Conservation (phyloP, 1,140 invertebrate genomes). For the Kradibia gibbosae region DNA sequence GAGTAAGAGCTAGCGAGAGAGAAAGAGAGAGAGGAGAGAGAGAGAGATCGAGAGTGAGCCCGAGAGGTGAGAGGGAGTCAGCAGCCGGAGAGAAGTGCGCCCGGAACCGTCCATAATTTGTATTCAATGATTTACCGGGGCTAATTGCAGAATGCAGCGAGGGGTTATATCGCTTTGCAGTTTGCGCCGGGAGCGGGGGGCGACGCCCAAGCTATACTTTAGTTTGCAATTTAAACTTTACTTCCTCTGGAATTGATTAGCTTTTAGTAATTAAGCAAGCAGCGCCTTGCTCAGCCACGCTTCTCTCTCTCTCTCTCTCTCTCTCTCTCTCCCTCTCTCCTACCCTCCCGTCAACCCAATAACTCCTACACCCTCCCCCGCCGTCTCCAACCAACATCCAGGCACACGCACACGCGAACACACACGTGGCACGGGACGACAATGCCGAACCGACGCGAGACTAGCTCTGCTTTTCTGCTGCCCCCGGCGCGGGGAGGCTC, state of each 20-base stretch:
- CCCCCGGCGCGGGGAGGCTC: too few relatives aligned
- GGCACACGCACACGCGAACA: too few relatives aligned
- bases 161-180: slow-evolving; percentile 52
- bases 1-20: not conserved
- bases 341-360: slow-evolving; percentile 26
- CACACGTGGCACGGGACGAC: slow-evolving; percentile 25
- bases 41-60: not conserved
- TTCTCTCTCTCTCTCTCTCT: slow-evolving; percentile 21
- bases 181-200: slow-evolving; percentile 65
- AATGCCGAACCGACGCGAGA: slow-evolving; percentile 22
- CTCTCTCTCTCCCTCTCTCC: slow-evolving; percentile 18
- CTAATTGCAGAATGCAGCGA: slow-evolving; percentile 73
- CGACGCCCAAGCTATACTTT: slow-evolving; percentile 71
- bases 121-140: slow-evolving; percentile 73
- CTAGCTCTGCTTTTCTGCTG: too few relatives aligned
- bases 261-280: slow-evolving; percentile 74
- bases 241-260: slow-evolving; percentile 74
- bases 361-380: slow-evolving; percentile 22
- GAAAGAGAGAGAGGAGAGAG: not conserved
- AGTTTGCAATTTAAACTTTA: slow-evolving; percentile 75
- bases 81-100: slow-evolving; percentile 32
- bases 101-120: slow-evolving; percentile 68
- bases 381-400: slow-evolving; percentile 11
- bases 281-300: slow-evolving; percentile 63
- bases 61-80: not conserved